phyloP scores from a whole-genome alignment of 2,797 vertebrate species.

The Forpus xanthops region DNA sequence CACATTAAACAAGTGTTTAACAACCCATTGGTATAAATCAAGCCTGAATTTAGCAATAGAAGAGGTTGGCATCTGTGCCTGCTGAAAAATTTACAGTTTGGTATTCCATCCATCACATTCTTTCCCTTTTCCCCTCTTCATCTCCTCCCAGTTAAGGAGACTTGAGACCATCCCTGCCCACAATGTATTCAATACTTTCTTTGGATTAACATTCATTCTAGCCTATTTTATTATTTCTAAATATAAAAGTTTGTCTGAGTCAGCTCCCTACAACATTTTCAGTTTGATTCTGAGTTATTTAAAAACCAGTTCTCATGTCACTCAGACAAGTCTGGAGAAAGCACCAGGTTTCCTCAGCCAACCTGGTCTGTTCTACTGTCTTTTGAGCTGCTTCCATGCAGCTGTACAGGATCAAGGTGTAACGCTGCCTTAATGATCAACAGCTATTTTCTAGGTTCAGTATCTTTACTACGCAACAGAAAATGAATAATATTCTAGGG shows the following conservation, averaged over 20 bases:
- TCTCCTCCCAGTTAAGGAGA: not conserved
- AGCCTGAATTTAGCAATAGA: not conserved
- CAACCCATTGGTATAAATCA: not conserved
- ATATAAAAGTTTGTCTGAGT: conserved; percentile 4
- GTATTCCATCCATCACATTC: not conserved
- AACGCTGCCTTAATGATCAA: not conserved
- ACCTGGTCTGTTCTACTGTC: not conserved
- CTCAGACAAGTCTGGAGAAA: not conserved
- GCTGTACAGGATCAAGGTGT: not conserved
- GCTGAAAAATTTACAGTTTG: not conserved
- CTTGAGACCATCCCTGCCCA: not conserved
- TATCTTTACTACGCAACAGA: not conserved
- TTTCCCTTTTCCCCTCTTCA: not conserved
- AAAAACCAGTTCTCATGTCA: not conserved
- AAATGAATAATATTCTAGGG: not conserved
- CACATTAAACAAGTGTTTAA: not conserved
- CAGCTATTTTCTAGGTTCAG: not conserved
- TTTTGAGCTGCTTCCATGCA: not conserved
- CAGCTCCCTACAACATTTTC: not conserved
- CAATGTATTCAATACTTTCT: not conserved
- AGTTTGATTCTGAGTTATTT: not conserved
- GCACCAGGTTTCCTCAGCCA: not conserved
- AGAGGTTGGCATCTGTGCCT: not conserved
- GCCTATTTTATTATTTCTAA: not conserved
- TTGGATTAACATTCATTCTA: not conserved